Evolutionary conservation across 1,140 invertebrate species (phyloP).

Genomic region (Bathynomus jamesi): DNA sequence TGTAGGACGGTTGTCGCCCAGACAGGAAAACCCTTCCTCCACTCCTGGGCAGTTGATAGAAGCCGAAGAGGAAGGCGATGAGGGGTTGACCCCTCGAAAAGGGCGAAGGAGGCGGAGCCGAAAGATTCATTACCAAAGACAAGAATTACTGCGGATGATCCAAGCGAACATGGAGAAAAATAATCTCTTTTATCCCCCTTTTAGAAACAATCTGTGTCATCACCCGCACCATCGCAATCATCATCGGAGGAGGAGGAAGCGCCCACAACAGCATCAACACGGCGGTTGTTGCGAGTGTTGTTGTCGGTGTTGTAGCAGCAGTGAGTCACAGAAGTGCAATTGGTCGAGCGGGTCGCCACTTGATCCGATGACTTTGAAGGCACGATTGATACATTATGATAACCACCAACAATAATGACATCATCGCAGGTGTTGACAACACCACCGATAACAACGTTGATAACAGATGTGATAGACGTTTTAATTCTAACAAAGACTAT

Average conservation of each 20-base stretch:
- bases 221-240: slow-evolving; percentile 9
- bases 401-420: slow-evolving; percentile 38
- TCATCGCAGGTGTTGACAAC: slow-evolving; percentile 19
- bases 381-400: slow-evolving; percentile 32
- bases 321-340: slow-evolving; percentile 8
- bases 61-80: slow-evolving; percentile 31
- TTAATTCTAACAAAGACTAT: slow-evolving; percentile 39
- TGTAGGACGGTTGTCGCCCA: too few relatives aligned
- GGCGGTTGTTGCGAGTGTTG: slow-evolving; percentile 14
- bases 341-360: slow-evolving; percentile 11
- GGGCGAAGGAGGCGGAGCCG: too few relatives aligned
- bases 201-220: slow-evolving; percentile 13
- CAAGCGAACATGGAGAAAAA: slow-evolving; percentile 87
- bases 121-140: slow-evolving; percentile 53
- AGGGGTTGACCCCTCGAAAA: too few relatives aligned
- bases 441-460: slow-evolving; percentile 24
- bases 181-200: slow-evolving; percentile 53
- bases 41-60: slow-evolving; percentile 40
- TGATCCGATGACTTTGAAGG: slow-evolving; percentile 21
- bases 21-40: too few relatives aligned
- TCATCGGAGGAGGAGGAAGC: neutral
- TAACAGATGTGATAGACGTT: slow-evolving; percentile 10
- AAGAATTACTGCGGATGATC: slow-evolving; percentile 74
- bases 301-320: slow-evolving; percentile 12
- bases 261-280: neutral